Conservation (phyloP, 1,140 invertebrate species). For the Cydia fagiglandana region DNA sequence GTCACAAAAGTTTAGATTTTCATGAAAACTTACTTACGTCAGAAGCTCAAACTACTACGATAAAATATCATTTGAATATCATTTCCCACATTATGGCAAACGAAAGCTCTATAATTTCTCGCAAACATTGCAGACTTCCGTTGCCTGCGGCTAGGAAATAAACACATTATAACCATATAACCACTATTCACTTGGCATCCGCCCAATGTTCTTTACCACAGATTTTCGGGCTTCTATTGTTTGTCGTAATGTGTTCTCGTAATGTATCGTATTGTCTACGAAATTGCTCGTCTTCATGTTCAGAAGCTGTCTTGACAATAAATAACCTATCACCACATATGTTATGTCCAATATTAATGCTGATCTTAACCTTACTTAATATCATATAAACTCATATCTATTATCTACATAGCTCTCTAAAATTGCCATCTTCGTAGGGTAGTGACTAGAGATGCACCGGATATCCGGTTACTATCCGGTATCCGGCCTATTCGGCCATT, state of each 20-base stretch:
- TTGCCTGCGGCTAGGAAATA: background rate
- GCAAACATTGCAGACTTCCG: background rate
- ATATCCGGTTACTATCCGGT: too few relatives aligned
- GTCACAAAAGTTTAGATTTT: too few relatives aligned
- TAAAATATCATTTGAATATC: too few relatives aligned
- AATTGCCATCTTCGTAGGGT: too few relatives aligned
- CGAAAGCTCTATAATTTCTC: background rate
- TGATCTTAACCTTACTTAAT: too few relatives aligned
- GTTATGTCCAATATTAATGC: too few relatives aligned
- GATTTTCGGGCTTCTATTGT: background rate
- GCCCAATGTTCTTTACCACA: background rate
- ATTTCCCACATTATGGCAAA: background rate
- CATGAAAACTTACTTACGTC: too few relatives aligned
- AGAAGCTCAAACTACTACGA: too few relatives aligned
- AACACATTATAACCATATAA: constrained; percentile 25
- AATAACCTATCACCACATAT: background rate
- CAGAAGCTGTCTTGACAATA: background rate
- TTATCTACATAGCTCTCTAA: too few relatives aligned
- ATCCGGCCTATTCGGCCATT: too few relatives aligned
- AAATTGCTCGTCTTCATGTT: background rate
- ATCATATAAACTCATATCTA: too few relatives aligned
- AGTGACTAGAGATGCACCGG: too few relatives aligned
- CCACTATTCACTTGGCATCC: background rate
- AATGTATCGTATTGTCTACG: background rate
- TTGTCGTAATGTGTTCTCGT: background rate